Conservation (phyloP, 2,888 invertebrate genomes). For the Siphlonurus alternatus region DNA sequence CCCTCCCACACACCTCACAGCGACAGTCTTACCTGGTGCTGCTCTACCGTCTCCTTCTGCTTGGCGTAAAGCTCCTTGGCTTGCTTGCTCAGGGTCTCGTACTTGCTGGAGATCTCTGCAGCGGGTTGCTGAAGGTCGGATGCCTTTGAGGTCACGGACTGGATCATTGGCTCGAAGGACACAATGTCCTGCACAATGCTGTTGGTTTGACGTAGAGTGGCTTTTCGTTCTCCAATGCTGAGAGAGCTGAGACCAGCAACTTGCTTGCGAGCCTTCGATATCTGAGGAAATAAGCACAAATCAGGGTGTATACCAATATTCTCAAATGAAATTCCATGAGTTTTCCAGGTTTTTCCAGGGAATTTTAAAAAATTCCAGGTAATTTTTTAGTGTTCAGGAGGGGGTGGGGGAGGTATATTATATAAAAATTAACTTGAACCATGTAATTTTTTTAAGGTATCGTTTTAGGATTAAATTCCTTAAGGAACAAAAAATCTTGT, state of each 20-base stretch:
- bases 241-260: slow-evolving; percentile 58
- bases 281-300: slow-evolving; percentile 14
- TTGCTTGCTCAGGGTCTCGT: slow-evolving; percentile 75
- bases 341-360: too few relatives aligned
- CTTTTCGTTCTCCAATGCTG: slow-evolving; percentile 71
- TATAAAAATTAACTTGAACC: too few relatives aligned
- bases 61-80: slow-evolving; percentile 79
- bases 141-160: slow-evolving; percentile 85
- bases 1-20: not conserved
- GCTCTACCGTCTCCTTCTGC: slow-evolving; percentile 66
- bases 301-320: too few relatives aligned
- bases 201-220: slow-evolving; percentile 76
- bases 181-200: slow-evolving; percentile 93
- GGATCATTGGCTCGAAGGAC: slow-evolving; percentile 93
- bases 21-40: slow-evolving; percentile 34
- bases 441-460: too few relatives aligned
- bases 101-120: slow-evolving; percentile 80
- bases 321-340: too few relatives aligned
- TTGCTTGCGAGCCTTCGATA: slow-evolving; percentile 58
- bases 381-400: too few relatives aligned
- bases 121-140: slow-evolving; percentile 82
- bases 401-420: too few relatives aligned
- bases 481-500: too few relatives aligned
- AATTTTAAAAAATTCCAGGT: too few relatives aligned
- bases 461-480: too few relatives aligned